Percentiles rank a stretch among this genome's conserved stretches.
These are phyloP conservation scores for Anabacerthia variegaticeps DNA, from an alignment of 2,797 vertebrate species.

Conservation along the genomic window DNA sequence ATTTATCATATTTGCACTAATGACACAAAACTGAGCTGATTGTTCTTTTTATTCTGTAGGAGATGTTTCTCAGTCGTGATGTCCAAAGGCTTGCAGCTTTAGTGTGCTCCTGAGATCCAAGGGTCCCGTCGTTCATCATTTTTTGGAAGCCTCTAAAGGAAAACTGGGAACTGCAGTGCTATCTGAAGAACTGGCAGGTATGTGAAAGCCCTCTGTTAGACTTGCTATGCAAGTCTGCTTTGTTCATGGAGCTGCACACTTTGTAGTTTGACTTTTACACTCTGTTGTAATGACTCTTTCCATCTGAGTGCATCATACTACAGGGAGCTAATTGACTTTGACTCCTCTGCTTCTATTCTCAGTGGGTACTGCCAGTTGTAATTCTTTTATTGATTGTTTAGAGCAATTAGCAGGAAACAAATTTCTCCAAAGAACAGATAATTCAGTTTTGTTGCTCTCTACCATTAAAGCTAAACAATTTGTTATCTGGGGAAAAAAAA, in stretches of 20 bases:
- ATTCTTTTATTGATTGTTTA: constrained; percentile 63
- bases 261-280: neutral
- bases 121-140: neutral
- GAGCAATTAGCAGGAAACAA: constrained; percentile 66
- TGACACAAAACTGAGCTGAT: neutral
- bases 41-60: neutral
- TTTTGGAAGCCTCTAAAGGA: neutral
- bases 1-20: neutral
- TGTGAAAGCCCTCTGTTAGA: neutral
- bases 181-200: neutral
- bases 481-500: constrained; percentile 2
- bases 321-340: constrained; percentile 69
- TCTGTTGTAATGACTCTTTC: constrained; percentile 37
- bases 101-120: neutral
- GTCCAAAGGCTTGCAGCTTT: neutral
- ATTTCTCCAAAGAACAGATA: constrained; percentile 51
- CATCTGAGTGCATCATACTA: constrained; percentile 3
- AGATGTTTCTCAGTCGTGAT: neutral
- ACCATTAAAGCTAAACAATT: constrained; percentile 53
- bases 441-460: constrained; percentile 41
- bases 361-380: constrained; percentile 46
- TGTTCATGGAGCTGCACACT: neutral
- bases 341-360: constrained; percentile 51
- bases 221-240: neutral
- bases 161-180: neutral